Evolutionary conservation across 1,140 invertebrate genomes (phyloP).

Genomic region (Listronotus bonariensis): DNA sequence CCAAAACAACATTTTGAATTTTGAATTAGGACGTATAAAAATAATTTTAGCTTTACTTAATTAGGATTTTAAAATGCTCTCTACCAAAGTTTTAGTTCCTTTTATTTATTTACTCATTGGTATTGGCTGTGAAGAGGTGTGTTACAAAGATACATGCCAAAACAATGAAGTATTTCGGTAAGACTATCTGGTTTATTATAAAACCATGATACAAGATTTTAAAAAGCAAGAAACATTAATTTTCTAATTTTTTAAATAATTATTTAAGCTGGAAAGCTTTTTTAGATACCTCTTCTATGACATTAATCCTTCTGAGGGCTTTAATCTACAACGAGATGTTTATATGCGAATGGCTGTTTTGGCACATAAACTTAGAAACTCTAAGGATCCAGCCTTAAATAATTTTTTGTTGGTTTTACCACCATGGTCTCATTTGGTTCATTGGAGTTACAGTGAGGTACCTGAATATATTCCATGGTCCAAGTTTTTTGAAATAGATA

Average conservation of each 20-base stretch:
- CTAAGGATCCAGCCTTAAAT: constrained; percentile 56
- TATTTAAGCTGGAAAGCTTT: background rate
- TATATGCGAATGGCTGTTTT: constrained; percentile 90
- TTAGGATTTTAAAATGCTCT: background rate
- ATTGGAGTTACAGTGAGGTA: constrained; percentile 76
- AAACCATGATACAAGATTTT: background rate
- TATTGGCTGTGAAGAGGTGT: constrained; percentile 1
- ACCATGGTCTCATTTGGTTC: constrained; percentile 87
- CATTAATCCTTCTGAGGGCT: constrained; percentile 93
- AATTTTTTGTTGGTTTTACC: constrained; percentile 77
- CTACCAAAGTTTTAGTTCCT: background rate
- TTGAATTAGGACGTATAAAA: too few species aligned
- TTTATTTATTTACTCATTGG: too few species aligned
- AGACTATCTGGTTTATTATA: background rate
- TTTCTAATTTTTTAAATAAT: too few species aligned
- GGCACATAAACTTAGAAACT: constrained; percentile 65
- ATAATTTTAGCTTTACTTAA: too few species aligned
- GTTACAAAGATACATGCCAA: constrained; percentile 13
- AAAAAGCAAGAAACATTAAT: background rate
- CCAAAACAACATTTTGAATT: too few species aligned
- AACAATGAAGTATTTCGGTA: background rate
- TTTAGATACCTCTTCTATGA: constrained; percentile 84
- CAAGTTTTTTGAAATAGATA: constrained; percentile 84
- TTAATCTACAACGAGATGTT: constrained; percentile 95
- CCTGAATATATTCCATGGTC: constrained; percentile 71